These are phyloP conservation scores for Chloroclysta siterata DNA, from an alignment of 2,888 invertebrate species.

Conservation along the genomic window DNA sequence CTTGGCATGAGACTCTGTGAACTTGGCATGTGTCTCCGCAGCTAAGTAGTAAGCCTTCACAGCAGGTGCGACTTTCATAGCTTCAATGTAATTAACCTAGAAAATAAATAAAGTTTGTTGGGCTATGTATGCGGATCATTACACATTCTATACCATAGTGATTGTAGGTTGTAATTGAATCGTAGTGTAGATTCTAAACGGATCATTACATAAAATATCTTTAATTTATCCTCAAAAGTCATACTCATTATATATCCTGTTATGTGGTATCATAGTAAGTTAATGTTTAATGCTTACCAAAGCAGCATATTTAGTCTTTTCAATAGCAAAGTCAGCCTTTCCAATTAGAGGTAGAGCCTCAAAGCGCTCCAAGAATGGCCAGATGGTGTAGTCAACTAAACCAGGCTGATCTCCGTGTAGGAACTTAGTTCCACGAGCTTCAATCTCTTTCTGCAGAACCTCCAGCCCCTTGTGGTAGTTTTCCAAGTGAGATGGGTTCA, in stretches of 20 bases:
- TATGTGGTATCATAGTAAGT: no score
- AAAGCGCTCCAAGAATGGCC: slow-evolving; percentile 92
- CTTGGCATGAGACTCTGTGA: slow-evolving; percentile 86
- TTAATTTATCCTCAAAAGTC: no score
- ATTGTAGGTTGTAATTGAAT: no score
- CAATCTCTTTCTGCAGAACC: slow-evolving; percentile 87
- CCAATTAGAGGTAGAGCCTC: slow-evolving; percentile 84
- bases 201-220: no score
- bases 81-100: slow-evolving; percentile 85
- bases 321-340: slow-evolving; percentile 87
- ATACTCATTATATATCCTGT: no score
- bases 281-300: no score
- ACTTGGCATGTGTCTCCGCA: slow-evolving; percentile 90
- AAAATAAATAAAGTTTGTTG: background rate
- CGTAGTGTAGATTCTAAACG: no score
- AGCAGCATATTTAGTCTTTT: slow-evolving; percentile 86
- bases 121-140: no score
- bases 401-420: slow-evolving; percentile 89
- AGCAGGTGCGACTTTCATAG: slow-evolving; percentile 88
- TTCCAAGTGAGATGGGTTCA: slow-evolving; percentile 72
- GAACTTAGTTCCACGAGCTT: slow-evolving; percentile 86
- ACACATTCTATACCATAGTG: no score
- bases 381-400: slow-evolving; percentile 92
- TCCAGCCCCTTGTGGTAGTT: slow-evolving; percentile 85
- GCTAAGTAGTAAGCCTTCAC: slow-evolving; percentile 88